These are phyloP conservation scores for Sander vitreus DNA, from an alignment of 2,113 vertebrate genomes.

Conservation along the genomic window DNA sequence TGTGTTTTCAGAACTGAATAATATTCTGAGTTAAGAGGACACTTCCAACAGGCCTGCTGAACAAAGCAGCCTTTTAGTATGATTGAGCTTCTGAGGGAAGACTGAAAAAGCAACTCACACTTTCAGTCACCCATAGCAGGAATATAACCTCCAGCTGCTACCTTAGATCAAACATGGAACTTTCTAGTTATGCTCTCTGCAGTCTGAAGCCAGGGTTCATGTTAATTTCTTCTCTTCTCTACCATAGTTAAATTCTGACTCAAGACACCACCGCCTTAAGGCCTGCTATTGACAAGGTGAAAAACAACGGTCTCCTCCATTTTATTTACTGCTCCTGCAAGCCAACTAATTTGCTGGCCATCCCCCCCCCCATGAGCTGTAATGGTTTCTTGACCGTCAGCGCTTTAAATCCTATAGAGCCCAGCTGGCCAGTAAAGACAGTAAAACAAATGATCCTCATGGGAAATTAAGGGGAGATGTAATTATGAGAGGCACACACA, in stretches of 20 bases:
- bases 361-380: slow-evolving; percentile 52
- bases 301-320: slow-evolving; percentile 61
- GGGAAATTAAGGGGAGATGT: slow-evolving; percentile 39
- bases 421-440: slow-evolving; percentile 1
- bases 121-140: not conserved
- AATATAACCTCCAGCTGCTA: slow-evolving; percentile 30
- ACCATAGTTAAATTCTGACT: slow-evolving; percentile 38
- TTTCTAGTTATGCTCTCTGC: not conserved
- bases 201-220: slow-evolving; percentile 11
- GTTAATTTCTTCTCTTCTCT: not conserved
- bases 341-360: slow-evolving; percentile 59
- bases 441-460: slow-evolving; percentile 32
- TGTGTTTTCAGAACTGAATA: slow-evolving; percentile 24
- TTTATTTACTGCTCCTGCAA: slow-evolving; percentile 66
- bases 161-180: not conserved
- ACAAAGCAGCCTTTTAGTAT: slow-evolving; percentile 4
- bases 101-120: not conserved
- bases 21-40: slow-evolving; percentile 4
- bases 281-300: slow-evolving; percentile 50
- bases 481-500: slow-evolving; percentile 22
- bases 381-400: slow-evolving; percentile 63
- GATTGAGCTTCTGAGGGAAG: not conserved
- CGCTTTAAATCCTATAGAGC: slow-evolving; percentile 62
- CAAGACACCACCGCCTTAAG: slow-evolving; percentile 20
- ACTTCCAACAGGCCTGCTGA: not conserved